Conservation (phyloP, 2,888 invertebrate species). For the Drosophila ochracea region DNA sequence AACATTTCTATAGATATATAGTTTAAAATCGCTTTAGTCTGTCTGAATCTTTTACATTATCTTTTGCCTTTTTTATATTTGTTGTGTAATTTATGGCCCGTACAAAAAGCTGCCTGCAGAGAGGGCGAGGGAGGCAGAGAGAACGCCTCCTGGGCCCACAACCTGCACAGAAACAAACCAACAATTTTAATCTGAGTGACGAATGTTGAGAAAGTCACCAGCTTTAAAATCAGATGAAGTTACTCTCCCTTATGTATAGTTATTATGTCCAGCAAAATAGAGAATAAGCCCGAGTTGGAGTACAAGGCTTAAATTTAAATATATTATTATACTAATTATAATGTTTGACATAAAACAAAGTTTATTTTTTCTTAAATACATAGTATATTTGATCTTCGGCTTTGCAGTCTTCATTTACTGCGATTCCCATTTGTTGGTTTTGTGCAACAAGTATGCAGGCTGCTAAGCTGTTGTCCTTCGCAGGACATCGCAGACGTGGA, state of each 20-base stretch:
- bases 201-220: constrained; percentile 9
- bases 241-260: background rate
- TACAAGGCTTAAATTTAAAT: background rate
- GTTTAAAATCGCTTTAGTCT: background rate
- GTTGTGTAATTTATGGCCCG: constrained; percentile 8
- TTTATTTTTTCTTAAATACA: background rate
- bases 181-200: constrained; percentile 19
- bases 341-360: background rate
- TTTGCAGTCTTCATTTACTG: background rate
- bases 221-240: background rate
- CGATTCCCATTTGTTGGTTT: constrained; percentile 9
- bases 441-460: constrained; percentile 55
- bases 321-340: background rate
- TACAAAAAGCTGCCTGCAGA: background rate
- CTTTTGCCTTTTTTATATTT: background rate
- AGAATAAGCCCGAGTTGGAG: background rate
- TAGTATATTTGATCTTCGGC: constrained; percentile 16
- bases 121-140: background rate
- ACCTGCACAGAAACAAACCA: constrained; percentile 6
- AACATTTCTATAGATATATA: background rate
- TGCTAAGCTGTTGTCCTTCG: constrained; percentile 27
- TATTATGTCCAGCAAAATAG: background rate
- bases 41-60: background rate
- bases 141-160: background rate
- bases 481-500: constrained; percentile 42